A percentile compares a stretch with the other conserved stretches of the same genome.
Evolutionary conservation across 1,140 invertebrate genomes (phyloP).

Genomic region (Meloidogyne floridensis): DNA sequence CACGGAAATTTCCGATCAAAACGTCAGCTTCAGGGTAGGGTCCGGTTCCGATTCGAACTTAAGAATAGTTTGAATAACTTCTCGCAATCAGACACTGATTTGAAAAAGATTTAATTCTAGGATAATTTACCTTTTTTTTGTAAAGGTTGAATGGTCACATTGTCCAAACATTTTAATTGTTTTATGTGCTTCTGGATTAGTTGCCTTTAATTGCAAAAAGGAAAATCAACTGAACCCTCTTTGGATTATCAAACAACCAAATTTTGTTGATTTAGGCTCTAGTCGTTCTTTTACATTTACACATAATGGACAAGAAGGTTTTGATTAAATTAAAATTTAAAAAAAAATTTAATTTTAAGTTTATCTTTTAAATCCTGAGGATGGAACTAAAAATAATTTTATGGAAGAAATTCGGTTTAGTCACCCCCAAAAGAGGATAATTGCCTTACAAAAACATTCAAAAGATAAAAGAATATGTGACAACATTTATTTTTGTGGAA

Average conservation of each 20-base stretch:
- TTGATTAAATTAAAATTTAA: neutral
- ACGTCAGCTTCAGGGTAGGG: too few relatives aligned
- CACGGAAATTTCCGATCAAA: too few relatives aligned
- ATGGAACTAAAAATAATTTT: neutral
- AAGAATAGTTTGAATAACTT: too few relatives aligned
- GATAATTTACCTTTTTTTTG: neutral
- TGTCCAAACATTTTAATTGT: neutral
- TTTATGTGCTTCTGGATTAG: neutral
- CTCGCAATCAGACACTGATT: too few relatives aligned
- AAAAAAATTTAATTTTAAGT: neutral
- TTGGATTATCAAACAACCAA: neutral
- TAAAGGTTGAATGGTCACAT: neutral
- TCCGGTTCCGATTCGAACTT: too few relatives aligned
- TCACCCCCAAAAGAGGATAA: neutral
- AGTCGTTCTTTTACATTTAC: conserved; percentile 2
- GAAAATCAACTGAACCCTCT: neutral
- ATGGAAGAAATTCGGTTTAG: neutral
- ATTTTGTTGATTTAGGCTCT: neutral
- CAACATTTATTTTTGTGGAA: conserved; percentile 3
- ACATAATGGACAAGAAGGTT: neutral
- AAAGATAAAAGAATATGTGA: conserved; percentile 4
- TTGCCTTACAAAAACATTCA: neutral
- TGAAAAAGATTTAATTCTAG: too few relatives aligned
- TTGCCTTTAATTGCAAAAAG: neutral
- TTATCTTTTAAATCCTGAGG: neutral